A percentile compares a stretch with the other conserved stretches of the same genome.
Evolutionary conservation across 2,888 invertebrate species (phyloP).

Genomic region (Andrena bucephala): DNA sequence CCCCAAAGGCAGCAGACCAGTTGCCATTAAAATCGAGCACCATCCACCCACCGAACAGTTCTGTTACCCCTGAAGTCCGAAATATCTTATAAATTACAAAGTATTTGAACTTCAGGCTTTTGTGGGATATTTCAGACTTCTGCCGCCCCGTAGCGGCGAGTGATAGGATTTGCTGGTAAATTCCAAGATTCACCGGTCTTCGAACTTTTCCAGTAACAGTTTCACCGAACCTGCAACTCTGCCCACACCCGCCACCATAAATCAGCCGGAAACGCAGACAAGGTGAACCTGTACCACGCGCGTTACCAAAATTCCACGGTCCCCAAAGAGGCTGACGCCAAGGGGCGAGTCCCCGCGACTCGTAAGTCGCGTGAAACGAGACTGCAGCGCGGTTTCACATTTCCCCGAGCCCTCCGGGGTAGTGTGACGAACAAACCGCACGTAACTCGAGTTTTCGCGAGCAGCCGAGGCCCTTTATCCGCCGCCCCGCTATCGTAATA

Average conservation of each 20-base stretch:
- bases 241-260: neutral
- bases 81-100: no score
- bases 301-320: constrained; percentile 6
- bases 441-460: constrained; percentile 53
- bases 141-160: no score
- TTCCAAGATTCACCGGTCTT: no score
- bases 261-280: neutral
- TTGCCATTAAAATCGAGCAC: no score
- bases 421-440: constrained; percentile 32
- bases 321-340: neutral
- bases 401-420: constrained; percentile 11
- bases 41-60: no score
- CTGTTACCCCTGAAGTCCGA: no score
- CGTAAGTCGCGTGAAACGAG: constrained; percentile 51
- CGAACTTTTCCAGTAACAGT: neutral
- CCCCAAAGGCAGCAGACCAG: no score
- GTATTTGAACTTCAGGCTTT: no score
- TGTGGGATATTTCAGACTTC: no score
- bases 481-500: constrained; percentile 61
- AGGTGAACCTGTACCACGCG: neutral
- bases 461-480: constrained; percentile 46
- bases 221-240: neutral
- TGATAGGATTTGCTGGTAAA: no score
- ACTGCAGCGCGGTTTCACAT: constrained; percentile 48
- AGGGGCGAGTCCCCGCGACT: constrained; percentile 6